Percentiles rank a stretch among this genome's conserved stretches.
Evolutionary conservation across 2,888 invertebrate genomes (phyloP).

Genomic region (Conistra vaccinii): DNA sequence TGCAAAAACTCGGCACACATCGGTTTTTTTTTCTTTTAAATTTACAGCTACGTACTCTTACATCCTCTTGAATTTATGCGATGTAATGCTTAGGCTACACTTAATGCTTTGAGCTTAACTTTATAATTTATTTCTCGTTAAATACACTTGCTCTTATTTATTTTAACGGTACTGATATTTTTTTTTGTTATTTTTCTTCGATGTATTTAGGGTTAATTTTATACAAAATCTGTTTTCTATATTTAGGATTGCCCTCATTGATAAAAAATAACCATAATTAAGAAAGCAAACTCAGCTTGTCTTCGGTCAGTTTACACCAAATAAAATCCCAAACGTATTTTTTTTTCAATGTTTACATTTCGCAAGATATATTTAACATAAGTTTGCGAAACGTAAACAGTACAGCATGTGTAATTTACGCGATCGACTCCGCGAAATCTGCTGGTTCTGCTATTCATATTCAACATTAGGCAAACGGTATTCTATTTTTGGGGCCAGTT

Average conservation of each 20-base stretch:
- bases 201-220: conserved; percentile 2
- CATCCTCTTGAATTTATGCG: conserved; percentile 64
- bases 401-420: conserved; percentile 67
- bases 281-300: conserved; percentile 41
- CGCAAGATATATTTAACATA: conserved; percentile 59
- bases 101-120: conserved; percentile 41
- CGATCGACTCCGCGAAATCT: conserved; percentile 64
- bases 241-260: conserved; percentile 22
- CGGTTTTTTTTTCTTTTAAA: conserved; percentile 69
- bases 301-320: conserved; percentile 33
- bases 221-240: not conserved
- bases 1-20: conserved; percentile 74
- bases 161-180: conserved; percentile 25
- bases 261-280: conserved; percentile 29
- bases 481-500: conserved; percentile 72
- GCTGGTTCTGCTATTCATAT: conserved; percentile 59
- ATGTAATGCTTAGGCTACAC: conserved; percentile 63
- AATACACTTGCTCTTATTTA: conserved; percentile 8
- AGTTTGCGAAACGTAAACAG: conserved; percentile 68
- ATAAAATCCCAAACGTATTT: conserved; percentile 45
- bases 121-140: conserved; percentile 35
- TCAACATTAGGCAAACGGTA: conserved; percentile 66
- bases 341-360: conserved; percentile 54
- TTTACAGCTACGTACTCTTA: conserved; percentile 77
- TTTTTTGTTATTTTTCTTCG: not conserved